Percentiles rank a stretch among this genome's conserved stretches.
phyloP scores from a whole-genome alignment of 2,113 vertebrate genomes.

The Phylloscopus whistleri region DNA sequence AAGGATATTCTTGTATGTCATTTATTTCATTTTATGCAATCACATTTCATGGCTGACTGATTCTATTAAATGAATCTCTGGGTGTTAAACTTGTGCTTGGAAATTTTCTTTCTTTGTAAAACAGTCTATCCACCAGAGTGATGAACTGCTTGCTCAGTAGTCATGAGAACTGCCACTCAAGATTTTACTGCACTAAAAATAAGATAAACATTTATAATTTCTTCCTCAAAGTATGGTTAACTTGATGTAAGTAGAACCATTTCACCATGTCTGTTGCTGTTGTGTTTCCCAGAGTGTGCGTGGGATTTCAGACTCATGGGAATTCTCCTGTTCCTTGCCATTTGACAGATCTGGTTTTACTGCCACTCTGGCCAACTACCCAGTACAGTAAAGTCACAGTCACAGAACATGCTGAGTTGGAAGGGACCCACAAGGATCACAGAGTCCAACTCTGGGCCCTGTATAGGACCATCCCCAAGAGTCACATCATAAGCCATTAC shows the following conservation, averaged over 20 bases:
- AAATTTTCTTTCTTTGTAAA: not conserved
- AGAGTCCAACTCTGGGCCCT: not conserved
- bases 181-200: not conserved
- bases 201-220: not conserved
- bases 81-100: not conserved
- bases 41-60: not conserved
- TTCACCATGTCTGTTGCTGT: not conserved
- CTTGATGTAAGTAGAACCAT: not conserved
- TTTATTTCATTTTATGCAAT: not conserved
- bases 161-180: constrained; percentile 17
- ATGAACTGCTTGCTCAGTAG: not conserved
- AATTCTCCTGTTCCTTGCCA: not conserved
- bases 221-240: not conserved
- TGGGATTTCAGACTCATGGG: not conserved
- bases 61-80: not conserved
- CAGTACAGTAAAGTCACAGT: not conserved
- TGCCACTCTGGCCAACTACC: not conserved
- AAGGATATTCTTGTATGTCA: not conserved
- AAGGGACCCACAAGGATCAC: not conserved
- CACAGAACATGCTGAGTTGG: not conserved
- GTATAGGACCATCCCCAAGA: not conserved
- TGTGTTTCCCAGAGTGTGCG: not conserved
- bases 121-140: not conserved
- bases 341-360: not conserved
- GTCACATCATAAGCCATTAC: not conserved